phyloP scores from a whole-genome alignment of 2,797 vertebrate species.

The Menidia menidia region DNA sequence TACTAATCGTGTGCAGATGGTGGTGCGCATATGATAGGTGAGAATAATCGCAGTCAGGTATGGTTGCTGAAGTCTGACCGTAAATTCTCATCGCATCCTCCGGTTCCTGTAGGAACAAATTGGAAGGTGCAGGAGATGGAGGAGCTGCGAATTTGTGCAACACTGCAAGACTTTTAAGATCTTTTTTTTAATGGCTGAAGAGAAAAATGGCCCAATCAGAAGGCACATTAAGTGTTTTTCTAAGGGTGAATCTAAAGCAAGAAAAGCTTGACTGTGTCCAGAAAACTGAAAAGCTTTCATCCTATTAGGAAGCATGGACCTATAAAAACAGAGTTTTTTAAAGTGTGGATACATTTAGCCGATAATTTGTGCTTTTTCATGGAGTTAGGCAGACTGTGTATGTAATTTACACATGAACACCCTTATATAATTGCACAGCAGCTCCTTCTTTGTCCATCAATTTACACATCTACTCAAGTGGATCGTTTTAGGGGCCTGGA shows the following conservation, averaged over 20 bases:
- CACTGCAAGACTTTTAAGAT: not conserved
- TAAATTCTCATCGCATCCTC: not conserved
- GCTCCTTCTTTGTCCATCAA: too few relatives aligned
- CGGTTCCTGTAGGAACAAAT: slow-evolving; percentile 31
- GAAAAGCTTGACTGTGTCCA: not conserved
- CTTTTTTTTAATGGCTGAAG: too few relatives aligned
- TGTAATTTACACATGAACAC: not conserved
- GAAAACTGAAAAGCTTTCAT: not conserved
- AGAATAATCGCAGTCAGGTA: slow-evolving; percentile 6
- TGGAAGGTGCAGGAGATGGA: not conserved
- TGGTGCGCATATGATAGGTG: slow-evolving; percentile 13
- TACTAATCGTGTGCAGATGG: slow-evolving; percentile 3
- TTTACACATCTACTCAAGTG: too few relatives aligned
- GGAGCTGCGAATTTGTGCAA: not conserved
- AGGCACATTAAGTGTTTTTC: not conserved
- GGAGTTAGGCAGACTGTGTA: not conserved
- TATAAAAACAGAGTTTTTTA: not conserved
- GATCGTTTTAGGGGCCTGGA: too few relatives aligned
- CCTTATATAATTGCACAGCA: not conserved
- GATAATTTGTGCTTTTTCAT: not conserved
- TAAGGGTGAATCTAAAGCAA: not conserved
- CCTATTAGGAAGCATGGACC: too few relatives aligned
- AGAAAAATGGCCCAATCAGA: too few relatives aligned
- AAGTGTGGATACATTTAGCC: not conserved
- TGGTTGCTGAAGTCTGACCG: slow-evolving; percentile 6